These are phyloP conservation scores for Meriones psammophilus DNA, from an alignment of 2,797 vertebrate genomes.

Conservation along the genomic window DNA sequence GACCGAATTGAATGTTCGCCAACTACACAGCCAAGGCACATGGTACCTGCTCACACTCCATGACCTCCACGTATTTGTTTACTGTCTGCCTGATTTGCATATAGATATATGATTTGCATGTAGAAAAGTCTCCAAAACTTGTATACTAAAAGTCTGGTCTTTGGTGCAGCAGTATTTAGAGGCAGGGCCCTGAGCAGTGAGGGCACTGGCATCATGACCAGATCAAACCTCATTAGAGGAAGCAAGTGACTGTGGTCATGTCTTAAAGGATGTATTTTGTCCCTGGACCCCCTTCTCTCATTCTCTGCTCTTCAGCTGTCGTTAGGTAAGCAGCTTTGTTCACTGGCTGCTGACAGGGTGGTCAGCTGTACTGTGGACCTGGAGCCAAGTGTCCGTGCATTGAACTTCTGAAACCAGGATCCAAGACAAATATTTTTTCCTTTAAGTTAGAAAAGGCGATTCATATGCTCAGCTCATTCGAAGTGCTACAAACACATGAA, in stretches of 20 bases:
- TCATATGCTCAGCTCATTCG: not conserved
- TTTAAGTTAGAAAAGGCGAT: not conserved
- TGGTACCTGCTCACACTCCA: not conserved
- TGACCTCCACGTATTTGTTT: not conserved
- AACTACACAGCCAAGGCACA: not conserved
- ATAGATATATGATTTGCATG: not conserved
- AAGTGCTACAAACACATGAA: not conserved
- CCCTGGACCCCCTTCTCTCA: not conserved
- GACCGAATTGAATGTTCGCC: not conserved
- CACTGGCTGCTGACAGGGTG: not conserved
- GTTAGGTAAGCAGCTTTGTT: not conserved
- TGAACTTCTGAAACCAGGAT: not conserved
- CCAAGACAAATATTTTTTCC: not conserved
- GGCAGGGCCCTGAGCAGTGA: too few relatives aligned
- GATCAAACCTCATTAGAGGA: not conserved
- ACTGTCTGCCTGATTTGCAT: not conserved
- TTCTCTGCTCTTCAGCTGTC: not conserved
- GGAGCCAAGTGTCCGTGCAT: not conserved
- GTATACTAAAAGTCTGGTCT: not conserved
- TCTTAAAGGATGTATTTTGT: not conserved
- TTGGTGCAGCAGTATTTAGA: not conserved
- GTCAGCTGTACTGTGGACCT: not conserved
- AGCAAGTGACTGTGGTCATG: not conserved
- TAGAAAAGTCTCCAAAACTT: not conserved
- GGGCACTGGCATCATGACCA: not conserved